Evolutionary conservation across 2,113 vertebrate genomes (phyloP).

Genomic region (Nothocercus julius): DNA sequence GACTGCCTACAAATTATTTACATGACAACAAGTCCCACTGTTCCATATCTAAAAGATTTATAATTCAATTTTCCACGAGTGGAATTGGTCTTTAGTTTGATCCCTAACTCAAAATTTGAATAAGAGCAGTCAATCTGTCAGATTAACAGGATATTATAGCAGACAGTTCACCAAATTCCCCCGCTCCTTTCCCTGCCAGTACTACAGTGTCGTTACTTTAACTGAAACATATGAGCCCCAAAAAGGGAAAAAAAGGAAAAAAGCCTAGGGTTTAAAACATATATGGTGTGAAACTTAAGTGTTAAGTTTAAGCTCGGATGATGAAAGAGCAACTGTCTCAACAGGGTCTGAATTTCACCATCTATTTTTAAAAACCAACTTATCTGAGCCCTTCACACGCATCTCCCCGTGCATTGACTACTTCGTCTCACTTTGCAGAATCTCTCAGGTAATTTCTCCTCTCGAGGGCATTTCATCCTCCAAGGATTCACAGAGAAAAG

Average conservation of each 20-base stretch:
- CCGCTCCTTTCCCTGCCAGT: background rate
- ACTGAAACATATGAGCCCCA: background rate
- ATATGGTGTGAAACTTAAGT: background rate
- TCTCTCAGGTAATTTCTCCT: background rate
- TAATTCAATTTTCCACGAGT: background rate
- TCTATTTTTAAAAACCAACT: background rate
- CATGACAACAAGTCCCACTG: background rate
- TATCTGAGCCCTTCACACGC: background rate
- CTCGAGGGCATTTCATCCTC: background rate
- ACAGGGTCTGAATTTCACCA: background rate
- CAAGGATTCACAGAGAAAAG: background rate
- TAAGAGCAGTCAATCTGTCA: background rate
- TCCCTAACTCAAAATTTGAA: background rate
- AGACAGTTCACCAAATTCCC: background rate
- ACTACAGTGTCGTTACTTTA: background rate
- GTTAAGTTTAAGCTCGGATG: background rate
- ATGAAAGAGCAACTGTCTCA: background rate
- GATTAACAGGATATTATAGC: background rate
- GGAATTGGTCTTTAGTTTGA: background rate
- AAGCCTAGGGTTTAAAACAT: background rate
- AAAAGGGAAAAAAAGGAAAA: background rate
- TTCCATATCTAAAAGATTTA: background rate
- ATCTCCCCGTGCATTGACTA: accelerated
- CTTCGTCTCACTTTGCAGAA: background rate
- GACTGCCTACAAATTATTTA: background rate